These are phyloP conservation scores for Flabesymbios commensalis DNA, from an alignment of 2,888 invertebrate genomes.

Conservation along the genomic window DNA sequence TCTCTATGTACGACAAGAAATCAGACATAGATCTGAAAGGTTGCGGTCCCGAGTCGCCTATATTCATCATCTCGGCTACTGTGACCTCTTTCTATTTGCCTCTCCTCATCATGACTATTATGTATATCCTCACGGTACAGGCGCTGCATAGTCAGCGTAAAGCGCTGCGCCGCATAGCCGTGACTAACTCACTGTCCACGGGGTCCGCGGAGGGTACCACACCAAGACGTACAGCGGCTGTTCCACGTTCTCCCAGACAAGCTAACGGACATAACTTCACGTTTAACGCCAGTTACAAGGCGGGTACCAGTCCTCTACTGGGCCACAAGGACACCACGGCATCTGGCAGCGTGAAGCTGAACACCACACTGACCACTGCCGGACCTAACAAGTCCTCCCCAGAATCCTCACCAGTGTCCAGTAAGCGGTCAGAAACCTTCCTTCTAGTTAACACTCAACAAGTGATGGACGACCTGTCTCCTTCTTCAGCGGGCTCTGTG, in stretches of 20 bases:
- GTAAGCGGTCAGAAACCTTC: constrained; percentile 11
- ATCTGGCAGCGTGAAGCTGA: background rate
- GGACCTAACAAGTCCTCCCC: too few species aligned
- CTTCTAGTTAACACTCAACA: constrained; percentile 5
- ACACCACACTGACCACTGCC: too few species aligned
- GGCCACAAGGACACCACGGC: background rate
- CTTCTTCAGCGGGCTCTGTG: background rate
- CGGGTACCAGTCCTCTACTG: background rate
- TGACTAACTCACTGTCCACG: constrained; percentile 13
- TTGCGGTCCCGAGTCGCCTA: constrained; percentile 42
- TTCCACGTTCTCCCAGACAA: background rate
- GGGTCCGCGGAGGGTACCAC: background rate
- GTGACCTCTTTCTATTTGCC: constrained; percentile 41
- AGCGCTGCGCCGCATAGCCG: constrained; percentile 23
- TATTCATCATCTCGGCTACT: constrained; percentile 39
- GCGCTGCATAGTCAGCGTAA: constrained; percentile 34
- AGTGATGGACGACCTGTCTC: background rate
- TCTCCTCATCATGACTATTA: constrained; percentile 41
- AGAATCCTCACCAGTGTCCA: background rate
- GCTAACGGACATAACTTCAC: constrained; percentile 10
- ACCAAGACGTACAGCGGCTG: background rate
- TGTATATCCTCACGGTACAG: constrained; percentile 40
- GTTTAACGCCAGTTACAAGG: background rate
- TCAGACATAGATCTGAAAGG: constrained; percentile 30
- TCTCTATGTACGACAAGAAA: constrained; percentile 31